Conservation (phyloP, 2,113 vertebrate species). For the Saccopteryx bilineata region DNA sequence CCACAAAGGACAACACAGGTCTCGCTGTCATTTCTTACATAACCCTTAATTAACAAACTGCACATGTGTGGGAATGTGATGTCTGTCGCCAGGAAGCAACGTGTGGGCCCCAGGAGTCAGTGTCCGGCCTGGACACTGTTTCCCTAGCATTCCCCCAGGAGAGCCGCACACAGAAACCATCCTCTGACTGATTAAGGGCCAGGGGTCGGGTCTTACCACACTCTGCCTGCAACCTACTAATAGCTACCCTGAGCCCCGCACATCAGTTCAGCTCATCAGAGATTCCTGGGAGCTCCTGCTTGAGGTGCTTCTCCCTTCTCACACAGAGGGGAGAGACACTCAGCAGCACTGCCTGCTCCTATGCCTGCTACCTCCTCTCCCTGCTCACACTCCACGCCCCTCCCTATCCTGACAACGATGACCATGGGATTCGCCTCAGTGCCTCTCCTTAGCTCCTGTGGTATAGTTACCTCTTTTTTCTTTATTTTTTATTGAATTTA, state of each 20-base stretch:
- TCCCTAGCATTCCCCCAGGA: conserved; percentile 67
- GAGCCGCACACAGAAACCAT: not conserved
- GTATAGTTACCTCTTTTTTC: not conserved
- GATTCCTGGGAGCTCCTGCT: not conserved
- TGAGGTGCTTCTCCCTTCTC: too few species aligned
- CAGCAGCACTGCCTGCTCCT: not conserved
- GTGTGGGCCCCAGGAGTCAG: not conserved
- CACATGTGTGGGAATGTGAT: not conserved
- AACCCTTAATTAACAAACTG: conserved; percentile 52
- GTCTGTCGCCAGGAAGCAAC: not conserved
- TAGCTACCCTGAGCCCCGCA: not conserved
- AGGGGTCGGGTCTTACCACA: not conserved
- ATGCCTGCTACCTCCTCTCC: too few species aligned
- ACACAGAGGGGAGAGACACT: not conserved
- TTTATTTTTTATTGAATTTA: too few species aligned
- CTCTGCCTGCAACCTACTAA: conserved; percentile 13
- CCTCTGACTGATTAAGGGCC: conserved; percentile 68
- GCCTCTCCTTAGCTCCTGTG: not conserved
- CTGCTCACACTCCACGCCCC: too few species aligned
- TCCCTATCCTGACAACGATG: too few species aligned
- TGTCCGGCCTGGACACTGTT: not conserved
- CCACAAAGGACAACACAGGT: not conserved
- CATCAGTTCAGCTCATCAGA: conserved; percentile 53
- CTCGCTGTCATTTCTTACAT: not conserved
- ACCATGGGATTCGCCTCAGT: too few species aligned